Evolutionary conservation across 2,888 invertebrate genomes (phyloP), one percentile per base, ranked within the genome.

Genomic region (Antitype chi): DNA sequence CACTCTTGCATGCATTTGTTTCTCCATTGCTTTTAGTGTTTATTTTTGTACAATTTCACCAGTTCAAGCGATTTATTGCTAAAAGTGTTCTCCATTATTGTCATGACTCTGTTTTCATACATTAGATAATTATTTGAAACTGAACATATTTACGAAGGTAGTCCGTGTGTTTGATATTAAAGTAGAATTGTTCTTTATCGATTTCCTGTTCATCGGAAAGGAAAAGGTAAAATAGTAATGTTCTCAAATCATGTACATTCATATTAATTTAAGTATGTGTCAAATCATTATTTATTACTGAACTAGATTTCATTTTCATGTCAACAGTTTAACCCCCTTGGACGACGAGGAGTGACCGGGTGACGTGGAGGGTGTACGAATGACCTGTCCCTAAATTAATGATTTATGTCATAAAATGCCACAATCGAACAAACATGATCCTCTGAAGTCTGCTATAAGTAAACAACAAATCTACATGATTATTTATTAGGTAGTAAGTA

Each of bases 21-120:
- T 95, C 90, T 95, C 95, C 95, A 95, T 95, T 80, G 74, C 76
- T 82, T 74, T 85, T 82, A 88, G n/a, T 79, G 66, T 71, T 81
- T 70, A 81, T 74, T 69, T 72, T 57, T 60, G 68, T 53, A 67
- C 55, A 66, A 71, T 55, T 66, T 81, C 38, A 78, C 72, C 69
- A 80, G 76, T 81, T 75, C 64, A 49, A 82, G 74, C 70, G 60
- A 71, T 81, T 78, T 68, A 64, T 70, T 81, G 32, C 59, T 83
- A 62, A 76, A 72, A 78, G 52, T 75, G 55, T 69, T 74, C 69
- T 76, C 73, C 78, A 81, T 87, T 74, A 81, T 86, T 74, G 71
- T 74, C 73, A 81, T 81, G 28, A 63, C 78, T 81, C 53, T 78
- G 32, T 57, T 74, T 77, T 64, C 57, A 74, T 60, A 28, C 70